phyloP scores from a whole-genome alignment of 2,797 vertebrate genomes.

The Syngnathus rostellatus region DNA sequence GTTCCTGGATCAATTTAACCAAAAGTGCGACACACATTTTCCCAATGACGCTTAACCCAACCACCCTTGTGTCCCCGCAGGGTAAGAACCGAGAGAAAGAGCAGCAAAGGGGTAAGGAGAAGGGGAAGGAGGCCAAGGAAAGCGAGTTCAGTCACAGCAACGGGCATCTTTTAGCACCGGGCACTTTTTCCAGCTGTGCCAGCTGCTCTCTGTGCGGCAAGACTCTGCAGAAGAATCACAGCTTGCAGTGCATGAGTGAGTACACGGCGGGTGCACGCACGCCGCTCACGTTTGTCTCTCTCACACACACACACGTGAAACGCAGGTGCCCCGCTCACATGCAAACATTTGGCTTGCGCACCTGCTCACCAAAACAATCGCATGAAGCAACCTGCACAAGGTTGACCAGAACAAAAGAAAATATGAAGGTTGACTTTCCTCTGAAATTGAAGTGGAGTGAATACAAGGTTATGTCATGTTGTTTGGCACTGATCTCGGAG shows the following conservation, averaged over 20 bases:
- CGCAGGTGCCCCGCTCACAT: constrained; percentile 17
- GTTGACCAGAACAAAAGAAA: too few relatives aligned
- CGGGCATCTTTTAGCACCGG: constrained; percentile 74
- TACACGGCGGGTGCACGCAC: constrained; percentile 46
- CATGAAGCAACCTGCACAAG: neutral
- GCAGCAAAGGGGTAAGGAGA: constrained; percentile 71
- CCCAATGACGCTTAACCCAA: neutral
- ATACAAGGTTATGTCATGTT: neutral
- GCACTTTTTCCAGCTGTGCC: constrained; percentile 75
- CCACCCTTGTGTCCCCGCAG: constrained; percentile 57
- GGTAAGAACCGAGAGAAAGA: constrained; percentile 85
- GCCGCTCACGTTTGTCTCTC: constrained; percentile 15
- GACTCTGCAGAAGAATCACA: constrained; percentile 77
- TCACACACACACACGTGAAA: constrained; percentile 14
- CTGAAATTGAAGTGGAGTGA: neutral
- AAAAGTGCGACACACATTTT: neutral
- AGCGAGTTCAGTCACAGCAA: constrained; percentile 50
- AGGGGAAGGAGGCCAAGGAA: constrained; percentile 68
- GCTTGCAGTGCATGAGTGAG: constrained; percentile 89
- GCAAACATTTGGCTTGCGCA: constrained; percentile 21
- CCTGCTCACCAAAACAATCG: neutral
- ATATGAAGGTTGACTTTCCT: too few relatives aligned
- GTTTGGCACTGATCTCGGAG: neutral
- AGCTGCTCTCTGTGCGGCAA: constrained; percentile 86
- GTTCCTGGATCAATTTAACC: neutral